Evolutionary conservation across 1,140 invertebrate genomes (phyloP).

Genomic region (Drosophila subpulchrella): DNA sequence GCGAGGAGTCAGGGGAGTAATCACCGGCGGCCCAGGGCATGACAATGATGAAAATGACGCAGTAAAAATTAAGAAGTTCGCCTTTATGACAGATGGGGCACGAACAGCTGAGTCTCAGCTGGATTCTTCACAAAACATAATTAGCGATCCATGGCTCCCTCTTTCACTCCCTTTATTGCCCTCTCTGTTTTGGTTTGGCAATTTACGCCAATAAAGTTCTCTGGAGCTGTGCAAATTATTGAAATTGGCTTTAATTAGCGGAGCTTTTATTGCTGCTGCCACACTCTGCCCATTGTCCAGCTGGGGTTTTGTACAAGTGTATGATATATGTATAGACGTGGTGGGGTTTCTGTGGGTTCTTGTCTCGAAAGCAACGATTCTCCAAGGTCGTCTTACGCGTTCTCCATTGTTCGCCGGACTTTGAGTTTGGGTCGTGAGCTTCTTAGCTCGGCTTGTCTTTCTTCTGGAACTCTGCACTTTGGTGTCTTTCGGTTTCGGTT

Average conservation of each 20-base stretch:
- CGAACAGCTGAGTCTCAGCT: slow-evolving; percentile 72
- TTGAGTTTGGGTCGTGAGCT: slow-evolving; percentile 47
- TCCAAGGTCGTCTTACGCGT: slow-evolving; percentile 62
- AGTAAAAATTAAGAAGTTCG: slow-evolving; percentile 84
- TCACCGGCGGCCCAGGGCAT: slow-evolving; percentile 61
- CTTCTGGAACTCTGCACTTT: slow-evolving; percentile 66
- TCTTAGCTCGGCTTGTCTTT: slow-evolving; percentile 46
- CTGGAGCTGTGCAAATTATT: slow-evolving; percentile 67
- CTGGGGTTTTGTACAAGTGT: background rate
- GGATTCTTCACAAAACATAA: slow-evolving; percentile 69
- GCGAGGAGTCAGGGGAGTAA: slow-evolving; percentile 29
- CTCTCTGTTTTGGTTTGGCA: slow-evolving; percentile 48
- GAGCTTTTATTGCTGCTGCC: slow-evolving; percentile 72
- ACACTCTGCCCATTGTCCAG: slow-evolving; percentile 38
- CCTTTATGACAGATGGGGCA: slow-evolving; percentile 84
- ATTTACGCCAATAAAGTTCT: slow-evolving; percentile 76
- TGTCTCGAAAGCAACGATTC: slow-evolving; percentile 51
- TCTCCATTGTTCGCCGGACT: slow-evolving; percentile 52
- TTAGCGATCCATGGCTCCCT: slow-evolving; percentile 58
- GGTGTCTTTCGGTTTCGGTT: slow-evolving; percentile 37
- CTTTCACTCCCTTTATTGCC: slow-evolving; percentile 2
- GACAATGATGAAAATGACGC: slow-evolving; percentile 84
- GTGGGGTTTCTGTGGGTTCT: slow-evolving; percentile 32
- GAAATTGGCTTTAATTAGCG: slow-evolving; percentile 80
- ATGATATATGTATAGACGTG: slow-evolving; percentile 17